Conservation (phyloP, 2,888 invertebrate species). For the Aphidoletes aphidimyza region DNA sequence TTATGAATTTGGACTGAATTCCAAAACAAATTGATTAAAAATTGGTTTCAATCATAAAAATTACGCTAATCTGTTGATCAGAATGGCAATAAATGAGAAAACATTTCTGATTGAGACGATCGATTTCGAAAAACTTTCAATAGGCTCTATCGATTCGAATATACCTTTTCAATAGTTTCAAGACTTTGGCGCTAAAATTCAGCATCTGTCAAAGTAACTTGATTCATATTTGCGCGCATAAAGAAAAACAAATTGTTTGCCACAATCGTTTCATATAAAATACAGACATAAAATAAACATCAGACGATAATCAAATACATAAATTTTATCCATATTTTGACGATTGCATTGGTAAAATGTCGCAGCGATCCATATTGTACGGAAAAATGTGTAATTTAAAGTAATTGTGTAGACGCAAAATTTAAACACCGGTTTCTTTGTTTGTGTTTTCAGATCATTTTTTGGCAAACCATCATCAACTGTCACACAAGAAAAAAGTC, state of each 20-base stretch:
- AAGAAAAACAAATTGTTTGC: constrained; percentile 6
- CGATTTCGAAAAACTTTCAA: too few species aligned
- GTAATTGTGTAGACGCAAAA: not conserved
- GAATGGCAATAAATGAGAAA: too few species aligned
- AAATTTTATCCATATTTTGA: not conserved
- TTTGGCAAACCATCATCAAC: not conserved
- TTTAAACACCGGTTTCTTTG: not conserved
- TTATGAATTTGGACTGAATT: too few species aligned
- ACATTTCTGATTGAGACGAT: too few species aligned
- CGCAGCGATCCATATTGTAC: constrained; percentile 23
- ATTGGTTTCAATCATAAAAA: too few species aligned
- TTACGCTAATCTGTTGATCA: too few species aligned
- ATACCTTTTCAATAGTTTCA: not conserved
- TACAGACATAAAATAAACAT: not conserved
- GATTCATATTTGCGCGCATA: constrained; percentile 27
- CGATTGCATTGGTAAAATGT: not conserved
- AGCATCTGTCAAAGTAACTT: not conserved
- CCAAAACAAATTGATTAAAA: too few species aligned
- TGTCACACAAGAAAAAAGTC: not conserved
- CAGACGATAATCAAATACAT: not conserved
- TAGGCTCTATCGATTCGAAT: not conserved
- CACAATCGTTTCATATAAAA: not conserved
- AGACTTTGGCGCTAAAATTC: constrained; percentile 15
- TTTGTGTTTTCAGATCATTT: constrained; percentile 34
- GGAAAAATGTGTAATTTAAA: not conserved